Conservation (phyloP, 2,113 vertebrate genomes). For the Odocoileus virginianus region DNA sequence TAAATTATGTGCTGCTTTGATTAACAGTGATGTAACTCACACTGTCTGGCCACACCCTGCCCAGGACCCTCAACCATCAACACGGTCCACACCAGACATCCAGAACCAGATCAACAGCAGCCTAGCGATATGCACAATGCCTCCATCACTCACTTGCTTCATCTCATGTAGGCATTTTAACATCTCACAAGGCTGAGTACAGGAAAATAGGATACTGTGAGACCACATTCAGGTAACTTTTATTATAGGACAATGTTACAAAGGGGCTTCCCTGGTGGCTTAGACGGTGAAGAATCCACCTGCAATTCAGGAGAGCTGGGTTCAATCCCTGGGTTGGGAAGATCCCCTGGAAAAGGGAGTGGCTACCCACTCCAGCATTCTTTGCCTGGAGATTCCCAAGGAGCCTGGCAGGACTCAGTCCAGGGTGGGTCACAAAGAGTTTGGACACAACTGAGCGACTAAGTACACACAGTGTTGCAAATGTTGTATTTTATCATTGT, state of each 20-base stretch:
- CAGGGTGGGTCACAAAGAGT: not conserved
- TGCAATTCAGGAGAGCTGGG: not conserved
- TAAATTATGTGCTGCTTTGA: not conserved
- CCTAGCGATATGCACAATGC: not conserved
- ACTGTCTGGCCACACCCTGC: not conserved
- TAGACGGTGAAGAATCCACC: not conserved
- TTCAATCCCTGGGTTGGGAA: not conserved
- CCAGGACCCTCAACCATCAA: not conserved
- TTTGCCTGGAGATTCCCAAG: not conserved
- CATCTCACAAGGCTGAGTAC: not conserved
- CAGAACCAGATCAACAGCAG: not conserved
- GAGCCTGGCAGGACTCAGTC: not conserved
- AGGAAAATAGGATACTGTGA: not conserved
- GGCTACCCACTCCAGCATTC: not conserved
- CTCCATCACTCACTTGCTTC: not conserved
- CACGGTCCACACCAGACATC: not conserved
- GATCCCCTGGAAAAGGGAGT: not conserved
- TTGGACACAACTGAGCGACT: not conserved
- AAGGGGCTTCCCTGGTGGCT: not conserved
- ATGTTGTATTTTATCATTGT: not conserved
- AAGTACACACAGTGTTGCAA: not conserved
- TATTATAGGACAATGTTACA: not conserved
- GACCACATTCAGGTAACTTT: not conserved
- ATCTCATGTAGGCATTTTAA: not conserved
- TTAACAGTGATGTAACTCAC: not conserved